Percentiles rank a stretch among this genome's conserved stretches.
Conservation (phyloP, 2,113 vertebrate species). For the Condylura cristata region DNA sequence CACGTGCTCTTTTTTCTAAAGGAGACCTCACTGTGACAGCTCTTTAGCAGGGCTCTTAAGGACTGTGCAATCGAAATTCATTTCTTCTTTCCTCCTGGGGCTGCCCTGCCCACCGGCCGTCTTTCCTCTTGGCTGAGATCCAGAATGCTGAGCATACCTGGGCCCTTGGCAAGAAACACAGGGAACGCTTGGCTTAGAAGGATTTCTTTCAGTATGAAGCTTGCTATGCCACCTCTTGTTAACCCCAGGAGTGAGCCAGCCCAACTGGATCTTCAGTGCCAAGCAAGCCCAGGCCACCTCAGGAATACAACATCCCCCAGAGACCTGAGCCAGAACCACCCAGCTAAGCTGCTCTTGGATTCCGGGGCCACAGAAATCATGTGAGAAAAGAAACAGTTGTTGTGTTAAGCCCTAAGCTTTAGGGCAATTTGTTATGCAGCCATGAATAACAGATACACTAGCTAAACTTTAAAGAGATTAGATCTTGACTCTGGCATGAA, state of each 20-base stretch:
- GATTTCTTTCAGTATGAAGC: not conserved
- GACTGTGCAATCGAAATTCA: not conserved
- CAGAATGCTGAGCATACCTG: not conserved
- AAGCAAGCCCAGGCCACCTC: not conserved
- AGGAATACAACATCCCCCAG: rapidly evolving
- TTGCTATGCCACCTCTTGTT: not conserved
- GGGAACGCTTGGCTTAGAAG: not conserved
- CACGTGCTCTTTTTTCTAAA: not conserved
- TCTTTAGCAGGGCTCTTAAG: not conserved
- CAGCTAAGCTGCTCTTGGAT: not conserved
- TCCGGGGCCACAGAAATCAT: not conserved
- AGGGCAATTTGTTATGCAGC: not conserved
- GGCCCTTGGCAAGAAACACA: not conserved
- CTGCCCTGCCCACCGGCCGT: not conserved
- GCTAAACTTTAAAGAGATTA: not conserved
- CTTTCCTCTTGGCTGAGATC: not conserved
- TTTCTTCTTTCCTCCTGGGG: rapidly evolving
- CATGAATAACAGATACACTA: not conserved
- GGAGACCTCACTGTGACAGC: not conserved
- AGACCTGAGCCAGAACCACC: not conserved
- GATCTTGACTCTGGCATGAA: not conserved
- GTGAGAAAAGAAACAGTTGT: not conserved
- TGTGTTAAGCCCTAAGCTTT: not conserved
- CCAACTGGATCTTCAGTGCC: not conserved
- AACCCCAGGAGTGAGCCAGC: not conserved